Base-by-base conservation (phyloP, 1,140 invertebrate genomes). In the Drosophila oshimai region DNA sequence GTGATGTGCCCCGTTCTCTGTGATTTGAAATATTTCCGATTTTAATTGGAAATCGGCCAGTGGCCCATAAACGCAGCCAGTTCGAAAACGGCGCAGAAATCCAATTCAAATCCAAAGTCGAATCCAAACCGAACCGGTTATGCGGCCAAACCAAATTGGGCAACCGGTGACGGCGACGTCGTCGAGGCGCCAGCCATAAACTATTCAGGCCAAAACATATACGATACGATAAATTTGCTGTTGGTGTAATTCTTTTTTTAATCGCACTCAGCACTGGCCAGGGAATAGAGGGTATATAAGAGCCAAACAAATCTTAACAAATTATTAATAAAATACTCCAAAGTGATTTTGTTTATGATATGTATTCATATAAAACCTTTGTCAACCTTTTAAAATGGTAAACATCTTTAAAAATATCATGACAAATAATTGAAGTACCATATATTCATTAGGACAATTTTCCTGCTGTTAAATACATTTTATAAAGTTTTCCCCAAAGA, bases 191-290 rank as follows among this genome's bases (percentile, higher is more conserved):
- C 80, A 84, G 53, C 73, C 57, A 55, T 76, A 76, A 81, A 69
- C 78, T 80, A 84, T 84, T 84, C 80, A 84, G 80, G 80, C 81
- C 80, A 84, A 79, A 86, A 62, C 18, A 24, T 13, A 34, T 42
- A 15, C 28, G 28, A 34, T 12, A 24, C 31, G 18, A 39, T 64
- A 29, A 37, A 62, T 62, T 49, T 24, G 57, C 58, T 45, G 41
- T 26, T 60, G 58, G 18, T 24, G 51, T 39, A 39, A 55, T 39
- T 58, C 22, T 51, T 18, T 53, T 60, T 46, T 15, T 61, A 20
- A 37, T 12, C 12, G 6, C 34, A 47, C 42, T 31, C 22, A 18
- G 10, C 26, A 4, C 10, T 26, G 17, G 18, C 1, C 5, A 0
- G 18, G 20, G 10, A 17, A 18, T 24, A 22, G n/a, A 1, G 4